Conservation (phyloP, 2,797 vertebrate species). For the Masticophis lateralis region DNA sequence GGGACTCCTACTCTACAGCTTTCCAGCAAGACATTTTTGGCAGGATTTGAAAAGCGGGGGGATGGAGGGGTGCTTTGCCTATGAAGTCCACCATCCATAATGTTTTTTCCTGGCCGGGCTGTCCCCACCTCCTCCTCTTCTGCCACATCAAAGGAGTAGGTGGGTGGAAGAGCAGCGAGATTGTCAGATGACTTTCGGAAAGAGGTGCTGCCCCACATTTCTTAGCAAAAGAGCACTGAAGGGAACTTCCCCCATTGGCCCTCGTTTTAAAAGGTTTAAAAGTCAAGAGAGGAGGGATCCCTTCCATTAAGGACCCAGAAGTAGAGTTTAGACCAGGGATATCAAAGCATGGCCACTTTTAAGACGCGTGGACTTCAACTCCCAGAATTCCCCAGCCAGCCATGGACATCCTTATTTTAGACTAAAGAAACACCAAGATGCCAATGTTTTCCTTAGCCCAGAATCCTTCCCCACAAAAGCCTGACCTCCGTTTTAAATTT, state of each 20-base stretch:
- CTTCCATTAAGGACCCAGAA: neutral
- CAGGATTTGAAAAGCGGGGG: neutral
- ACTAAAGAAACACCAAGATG: neutral
- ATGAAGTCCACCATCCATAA: too few species aligned
- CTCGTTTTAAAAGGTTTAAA: neutral
- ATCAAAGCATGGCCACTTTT: neutral
- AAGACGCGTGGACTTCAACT: too few species aligned
- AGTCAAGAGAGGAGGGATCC: neutral
- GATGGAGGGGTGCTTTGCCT: too few species aligned
- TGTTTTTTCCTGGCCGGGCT: too few species aligned
- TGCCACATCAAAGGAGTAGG: too few species aligned
- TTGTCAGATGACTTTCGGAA: neutral
- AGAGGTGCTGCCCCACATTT: neutral
- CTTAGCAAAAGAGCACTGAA: neutral
- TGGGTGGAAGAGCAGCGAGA: too few species aligned
- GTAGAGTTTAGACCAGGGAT: neutral
- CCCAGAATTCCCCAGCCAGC: too few species aligned
- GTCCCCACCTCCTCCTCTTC: too few species aligned
- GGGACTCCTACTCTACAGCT: neutral
- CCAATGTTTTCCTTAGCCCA: neutral
- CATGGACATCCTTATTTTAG: too few species aligned
- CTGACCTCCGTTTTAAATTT: too few species aligned
- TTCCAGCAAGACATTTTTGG: neutral
- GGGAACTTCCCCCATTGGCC: neutral
- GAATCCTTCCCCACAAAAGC: too few species aligned